Percentiles rank a stretch among this genome's conserved stretches.
Evolutionary conservation across 2,113 vertebrate species (phyloP).

Genomic region (Rhinichthys klamathensis): DNA sequence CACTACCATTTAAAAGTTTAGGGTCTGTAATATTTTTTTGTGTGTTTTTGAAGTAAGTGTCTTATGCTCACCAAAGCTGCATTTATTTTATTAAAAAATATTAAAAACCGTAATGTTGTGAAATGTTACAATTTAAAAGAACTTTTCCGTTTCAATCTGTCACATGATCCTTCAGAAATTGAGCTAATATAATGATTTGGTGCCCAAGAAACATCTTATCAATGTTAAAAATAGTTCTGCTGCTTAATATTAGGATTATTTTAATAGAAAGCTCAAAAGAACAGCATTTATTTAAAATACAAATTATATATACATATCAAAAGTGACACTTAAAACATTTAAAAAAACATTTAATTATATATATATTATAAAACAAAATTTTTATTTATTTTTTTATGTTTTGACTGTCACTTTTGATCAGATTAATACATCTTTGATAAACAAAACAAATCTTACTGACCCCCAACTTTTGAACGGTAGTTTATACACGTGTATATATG

Average conservation of each 20-base stretch:
- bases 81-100: not conserved
- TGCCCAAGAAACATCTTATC: not conserved
- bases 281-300: not conserved
- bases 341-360: too few species aligned
- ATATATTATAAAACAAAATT: too few species aligned
- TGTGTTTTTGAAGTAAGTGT: not conserved
- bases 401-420: not conserved
- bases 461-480: too few species aligned
- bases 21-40: not conserved
- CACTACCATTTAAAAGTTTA: not conserved
- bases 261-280: not conserved
- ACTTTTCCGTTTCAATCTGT: not conserved
- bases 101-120: not conserved
- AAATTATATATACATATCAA: not conserved
- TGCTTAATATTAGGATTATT: not conserved
- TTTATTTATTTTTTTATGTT: too few species aligned
- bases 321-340: too few species aligned
- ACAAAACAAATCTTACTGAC: too few species aligned
- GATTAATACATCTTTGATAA: too few species aligned
- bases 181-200: not conserved
- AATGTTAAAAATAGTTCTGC: not conserved
- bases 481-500: too few species aligned
- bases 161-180: not conserved
- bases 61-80: not conserved
- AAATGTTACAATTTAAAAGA: not conserved